phyloP scores from a whole-genome alignment of 2,113 vertebrate genomes.

The Vicugna pacos region DNA sequence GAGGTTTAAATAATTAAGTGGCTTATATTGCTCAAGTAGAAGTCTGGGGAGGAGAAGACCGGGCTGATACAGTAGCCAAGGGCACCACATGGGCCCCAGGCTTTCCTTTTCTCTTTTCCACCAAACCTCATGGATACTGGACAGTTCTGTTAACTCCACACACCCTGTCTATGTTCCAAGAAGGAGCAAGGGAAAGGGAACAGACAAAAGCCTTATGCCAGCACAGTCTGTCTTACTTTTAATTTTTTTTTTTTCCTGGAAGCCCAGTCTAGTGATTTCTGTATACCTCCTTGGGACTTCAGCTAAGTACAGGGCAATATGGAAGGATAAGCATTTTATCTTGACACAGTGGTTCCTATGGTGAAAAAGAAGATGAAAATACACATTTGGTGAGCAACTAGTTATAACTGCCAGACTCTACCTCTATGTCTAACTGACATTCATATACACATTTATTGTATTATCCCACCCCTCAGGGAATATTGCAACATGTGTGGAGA shows the following conservation, averaged over 20 bases:
- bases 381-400: neutral
- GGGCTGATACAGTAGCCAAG: neutral
- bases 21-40: neutral
- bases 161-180: neutral
- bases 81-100: neutral
- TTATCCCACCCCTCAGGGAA: neutral
- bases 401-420: neutral
- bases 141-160: neutral
- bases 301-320: neutral
- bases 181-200: neutral
- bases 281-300: neutral
- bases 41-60: neutral
- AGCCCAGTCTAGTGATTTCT: neutral
- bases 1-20: neutral
- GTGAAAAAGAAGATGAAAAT: slow-evolving; percentile 1
- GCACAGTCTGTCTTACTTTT: neutral
- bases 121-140: neutral
- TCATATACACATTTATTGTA: neutral
- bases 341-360: neutral
- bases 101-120: neutral
- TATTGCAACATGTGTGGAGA: neutral
- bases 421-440: neutral
- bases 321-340: neutral
- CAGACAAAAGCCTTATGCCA: neutral
- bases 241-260: neutral